phyloP scores from a whole-genome alignment of 2,797 vertebrate species.

The Mus spretus region DNA sequence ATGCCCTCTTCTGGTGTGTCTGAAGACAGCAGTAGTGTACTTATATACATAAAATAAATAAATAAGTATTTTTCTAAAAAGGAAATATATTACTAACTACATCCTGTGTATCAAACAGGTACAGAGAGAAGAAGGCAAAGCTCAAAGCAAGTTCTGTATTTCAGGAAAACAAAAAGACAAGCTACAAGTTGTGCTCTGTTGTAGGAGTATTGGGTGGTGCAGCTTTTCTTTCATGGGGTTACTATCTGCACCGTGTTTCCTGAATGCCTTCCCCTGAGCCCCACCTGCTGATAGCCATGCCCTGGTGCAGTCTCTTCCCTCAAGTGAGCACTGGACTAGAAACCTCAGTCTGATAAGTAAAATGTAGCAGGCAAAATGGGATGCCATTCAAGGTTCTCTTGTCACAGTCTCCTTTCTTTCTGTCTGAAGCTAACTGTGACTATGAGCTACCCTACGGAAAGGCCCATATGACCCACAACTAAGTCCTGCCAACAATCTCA shows the following conservation, averaged over 20 bases:
- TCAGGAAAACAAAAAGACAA: neutral
- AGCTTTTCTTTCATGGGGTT: slow-evolving; percentile 47
- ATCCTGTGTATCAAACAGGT: neutral
- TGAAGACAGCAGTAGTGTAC: no score
- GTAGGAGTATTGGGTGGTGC: neutral
- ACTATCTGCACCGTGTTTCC: neutral
- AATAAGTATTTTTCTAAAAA: no score
- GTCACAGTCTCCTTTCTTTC: neutral
- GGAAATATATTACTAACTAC: neutral
- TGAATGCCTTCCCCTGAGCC: neutral
- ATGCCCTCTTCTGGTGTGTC: no score
- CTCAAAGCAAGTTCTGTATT: slow-evolving; percentile 1
- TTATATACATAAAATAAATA: no score
- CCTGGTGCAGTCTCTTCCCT: neutral
- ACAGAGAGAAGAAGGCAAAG: neutral
- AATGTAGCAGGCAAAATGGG: neutral
- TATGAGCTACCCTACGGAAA: neutral
- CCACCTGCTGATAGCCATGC: neutral
- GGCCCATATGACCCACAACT: neutral
- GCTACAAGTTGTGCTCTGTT: neutral
- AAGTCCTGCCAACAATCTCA: slow-evolving; percentile 30
- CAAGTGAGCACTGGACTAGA: neutral
- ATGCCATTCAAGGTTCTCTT: slow-evolving; percentile 14
- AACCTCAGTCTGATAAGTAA: slow-evolving; percentile 36
- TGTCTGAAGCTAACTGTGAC: neutral